Percentiles rank a stretch among this genome's conserved stretches.
These are phyloP conservation scores for Naja naja DNA, from an alignment of 2,113 vertebrate genomes.

Conservation along the genomic window DNA sequence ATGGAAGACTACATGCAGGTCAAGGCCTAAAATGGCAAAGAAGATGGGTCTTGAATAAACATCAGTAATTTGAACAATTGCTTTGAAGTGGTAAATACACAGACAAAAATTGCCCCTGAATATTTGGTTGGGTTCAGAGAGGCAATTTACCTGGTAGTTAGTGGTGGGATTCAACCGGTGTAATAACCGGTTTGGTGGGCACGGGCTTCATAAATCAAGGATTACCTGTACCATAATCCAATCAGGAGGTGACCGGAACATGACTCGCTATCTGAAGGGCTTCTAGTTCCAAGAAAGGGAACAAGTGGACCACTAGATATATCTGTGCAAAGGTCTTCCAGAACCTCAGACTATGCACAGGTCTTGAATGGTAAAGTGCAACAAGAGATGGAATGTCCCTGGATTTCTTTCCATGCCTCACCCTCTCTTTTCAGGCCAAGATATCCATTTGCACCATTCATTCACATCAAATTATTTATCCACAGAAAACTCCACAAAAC, in stretches of 20 bases:
- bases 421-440: background rate
- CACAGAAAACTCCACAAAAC: background rate
- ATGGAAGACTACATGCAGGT: background rate
- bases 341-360: background rate
- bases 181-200: no score
- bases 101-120: background rate
- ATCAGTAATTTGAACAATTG: background rate
- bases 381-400: background rate
- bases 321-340: background rate
- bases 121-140: background rate
- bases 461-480: background rate
- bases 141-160: background rate
- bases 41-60: background rate
- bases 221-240: background rate
- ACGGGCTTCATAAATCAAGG: background rate
- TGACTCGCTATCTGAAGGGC: background rate
- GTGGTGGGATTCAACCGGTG: no score
- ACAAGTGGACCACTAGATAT: background rate
- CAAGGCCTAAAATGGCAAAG: background rate
- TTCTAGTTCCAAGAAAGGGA: background rate
- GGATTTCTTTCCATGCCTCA: background rate
- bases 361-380: background rate
- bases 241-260: background rate
- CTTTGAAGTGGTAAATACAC: background rate
- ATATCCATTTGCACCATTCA: background rate